Evolutionary conservation across 2,888 invertebrate genomes (phyloP), one percentile per base, ranked within the genome.

Genomic region (Coenonympha glycerion): DNA sequence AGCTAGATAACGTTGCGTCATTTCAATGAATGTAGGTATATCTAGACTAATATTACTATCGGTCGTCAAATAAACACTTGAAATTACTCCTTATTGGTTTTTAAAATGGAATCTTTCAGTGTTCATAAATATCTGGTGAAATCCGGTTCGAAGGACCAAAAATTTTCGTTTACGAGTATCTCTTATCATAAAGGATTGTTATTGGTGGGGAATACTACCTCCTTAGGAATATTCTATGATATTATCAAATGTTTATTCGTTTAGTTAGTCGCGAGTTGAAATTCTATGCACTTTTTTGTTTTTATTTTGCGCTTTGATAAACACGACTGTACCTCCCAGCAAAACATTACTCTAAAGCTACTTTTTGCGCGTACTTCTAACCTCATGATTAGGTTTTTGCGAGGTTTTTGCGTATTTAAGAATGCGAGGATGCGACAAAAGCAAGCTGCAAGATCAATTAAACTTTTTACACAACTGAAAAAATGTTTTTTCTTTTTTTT

Each of bases 11-110:
- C 3, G 15, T 39, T 39, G 39, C 24, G 24, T 39, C 24, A 39
- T 39, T 39, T 39, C 39, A 39, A 22, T 16, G 24, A 22, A 39
- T n/a, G n/a, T n/a, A n/a, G n/a, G n/a, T n/a, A n/a, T n/a, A n/a
- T 39, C 13, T 15, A 39, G 39, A 39, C 24, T 39, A 39, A 21
- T 13, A 26, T 8, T 26, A 9, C 13, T 13, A 24, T 39, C 16
- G 24, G 15, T 39, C 24, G 8, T 39, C 22, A 22, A 33, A 39
- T 15, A 24, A 39, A 39, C 39, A 22, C 24, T 39, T 39, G 24
- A 39, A 15, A 13, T 39, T 11, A 9, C 15, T 16, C 24, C 15
- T 15, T 24, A 15, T 37, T 15, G 39, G 13, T 15, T n/a, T n/a
- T n/a, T n/a, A n/a, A n/a, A n/a, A n/a, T n/a, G n/a, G n/a, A n/a